These are phyloP conservation scores for Leguminivora glycinivorella DNA, from an alignment of 1,140 invertebrate species.

Conservation along the genomic window DNA sequence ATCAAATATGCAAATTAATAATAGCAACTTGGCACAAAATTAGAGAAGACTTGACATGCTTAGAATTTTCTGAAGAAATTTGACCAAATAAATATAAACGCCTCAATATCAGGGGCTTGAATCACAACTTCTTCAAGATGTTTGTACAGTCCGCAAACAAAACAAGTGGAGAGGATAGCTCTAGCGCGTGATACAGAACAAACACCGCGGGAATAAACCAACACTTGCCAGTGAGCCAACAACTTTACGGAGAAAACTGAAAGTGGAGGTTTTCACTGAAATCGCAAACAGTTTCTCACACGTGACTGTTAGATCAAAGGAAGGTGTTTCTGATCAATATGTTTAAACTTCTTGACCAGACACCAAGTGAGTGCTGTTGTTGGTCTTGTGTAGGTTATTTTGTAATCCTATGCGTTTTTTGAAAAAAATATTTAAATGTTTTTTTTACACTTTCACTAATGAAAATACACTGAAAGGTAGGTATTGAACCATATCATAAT, in stretches of 20 bases:
- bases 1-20: not conserved
- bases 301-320: not conserved
- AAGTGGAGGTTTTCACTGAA: conserved; percentile 24
- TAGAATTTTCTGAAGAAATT: not conserved
- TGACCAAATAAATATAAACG: not conserved
- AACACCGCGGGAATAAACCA: not conserved
- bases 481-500: no score
- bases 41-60: not conserved
- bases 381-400: no score
- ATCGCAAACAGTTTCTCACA: not conserved
- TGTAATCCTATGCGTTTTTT: no score
- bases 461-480: no score
- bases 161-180: not conserved
- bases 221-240: conserved; percentile 20
- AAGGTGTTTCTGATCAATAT: no score
- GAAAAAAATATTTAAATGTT: no score
- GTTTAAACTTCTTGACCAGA: no score
- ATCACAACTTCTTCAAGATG: conserved; percentile 1
- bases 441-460: no score
- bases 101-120: conserved; percentile 5
- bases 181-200: conserved; percentile 22
- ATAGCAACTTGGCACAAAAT: not conserved
- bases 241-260: conserved; percentile 26
- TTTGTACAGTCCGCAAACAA: conserved; percentile 9
- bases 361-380: no score